Evolutionary conservation across 2,888 invertebrate genomes (phyloP).

Genomic region (Ellobium chinense): DNA sequence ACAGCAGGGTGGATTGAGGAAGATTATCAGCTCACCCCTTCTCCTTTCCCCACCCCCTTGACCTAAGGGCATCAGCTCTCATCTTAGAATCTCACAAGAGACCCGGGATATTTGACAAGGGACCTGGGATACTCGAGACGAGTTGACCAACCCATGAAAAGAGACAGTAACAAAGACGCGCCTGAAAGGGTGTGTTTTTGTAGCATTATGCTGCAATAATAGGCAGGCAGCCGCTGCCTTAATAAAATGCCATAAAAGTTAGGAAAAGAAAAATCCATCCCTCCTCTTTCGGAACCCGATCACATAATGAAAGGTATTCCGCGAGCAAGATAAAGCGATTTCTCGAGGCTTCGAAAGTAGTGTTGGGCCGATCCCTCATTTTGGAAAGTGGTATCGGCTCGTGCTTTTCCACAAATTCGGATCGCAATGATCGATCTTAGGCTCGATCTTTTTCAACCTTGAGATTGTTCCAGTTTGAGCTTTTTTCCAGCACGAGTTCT

Average conservation of each 20-base stretch:
- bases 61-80: background rate
- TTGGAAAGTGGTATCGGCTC: too few relatives aligned
- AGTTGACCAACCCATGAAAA: background rate
- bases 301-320: background rate
- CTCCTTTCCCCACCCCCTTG: background rate
- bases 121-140: background rate
- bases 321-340: background rate
- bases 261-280: background rate
- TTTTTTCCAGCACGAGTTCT: too few relatives aligned
- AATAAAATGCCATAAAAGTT: background rate
- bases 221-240: background rate
- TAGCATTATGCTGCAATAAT: background rate
- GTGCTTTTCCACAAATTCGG: too few relatives aligned
- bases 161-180: background rate
- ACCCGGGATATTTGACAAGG: background rate
- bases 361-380: too few relatives aligned
- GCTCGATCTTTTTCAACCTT: too few relatives aligned
- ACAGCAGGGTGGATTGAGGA: background rate
- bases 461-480: too few relatives aligned
- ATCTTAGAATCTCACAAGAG: background rate
- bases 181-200: background rate
- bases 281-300: background rate
- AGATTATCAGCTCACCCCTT: too few relatives aligned
- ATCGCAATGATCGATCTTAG: too few relatives aligned
- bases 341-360: too few relatives aligned